Evolutionary conservation across 2,888 invertebrate genomes (phyloP).

Genomic region (Dermolepida albohirtum): DNA sequence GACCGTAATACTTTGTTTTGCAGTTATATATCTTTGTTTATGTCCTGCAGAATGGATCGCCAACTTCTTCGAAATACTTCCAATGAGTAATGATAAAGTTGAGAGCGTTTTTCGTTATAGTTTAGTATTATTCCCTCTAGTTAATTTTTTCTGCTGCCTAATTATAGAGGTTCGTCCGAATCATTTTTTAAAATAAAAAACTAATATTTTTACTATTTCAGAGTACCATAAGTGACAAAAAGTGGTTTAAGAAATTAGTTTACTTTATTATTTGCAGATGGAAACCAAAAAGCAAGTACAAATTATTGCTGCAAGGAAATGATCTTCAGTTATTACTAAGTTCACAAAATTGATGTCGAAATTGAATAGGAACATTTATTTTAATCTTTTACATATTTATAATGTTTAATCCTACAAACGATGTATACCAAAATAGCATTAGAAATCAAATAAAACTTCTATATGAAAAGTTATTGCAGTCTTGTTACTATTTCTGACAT

Average conservation of each 20-base stretch:
- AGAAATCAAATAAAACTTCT: no score
- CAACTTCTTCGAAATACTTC: conserved; percentile 69
- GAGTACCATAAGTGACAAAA: conserved; percentile 65
- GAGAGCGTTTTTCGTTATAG: conserved; percentile 68
- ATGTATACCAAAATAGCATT: no score
- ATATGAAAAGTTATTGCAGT: no score
- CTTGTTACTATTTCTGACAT: no score
- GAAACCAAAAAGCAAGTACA: conserved; percentile 60
- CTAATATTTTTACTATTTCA: conserved; percentile 71
- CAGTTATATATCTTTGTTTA: conserved; percentile 71
- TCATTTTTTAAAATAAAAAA: no score
- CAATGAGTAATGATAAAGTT: conserved; percentile 62
- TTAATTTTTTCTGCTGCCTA: conserved; percentile 66
- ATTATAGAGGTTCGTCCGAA: no score
- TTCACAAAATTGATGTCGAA: no score
- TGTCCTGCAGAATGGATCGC: conserved; percentile 69
- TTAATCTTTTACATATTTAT: no score
- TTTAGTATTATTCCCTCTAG: conserved; percentile 70
- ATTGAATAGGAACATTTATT: no score
- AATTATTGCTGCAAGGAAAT: conserved; percentile 48
- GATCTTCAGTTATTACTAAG: not conserved
- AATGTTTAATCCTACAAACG: no score
- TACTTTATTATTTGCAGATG: conserved; percentile 58
- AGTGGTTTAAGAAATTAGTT: conserved; percentile 57
- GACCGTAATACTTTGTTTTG: conserved; percentile 68